Percentiles rank a stretch among this genome's conserved stretches.
Evolutionary conservation across 2,113 vertebrate genomes (phyloP).

Genomic region (Nycticebus coucang): DNA sequence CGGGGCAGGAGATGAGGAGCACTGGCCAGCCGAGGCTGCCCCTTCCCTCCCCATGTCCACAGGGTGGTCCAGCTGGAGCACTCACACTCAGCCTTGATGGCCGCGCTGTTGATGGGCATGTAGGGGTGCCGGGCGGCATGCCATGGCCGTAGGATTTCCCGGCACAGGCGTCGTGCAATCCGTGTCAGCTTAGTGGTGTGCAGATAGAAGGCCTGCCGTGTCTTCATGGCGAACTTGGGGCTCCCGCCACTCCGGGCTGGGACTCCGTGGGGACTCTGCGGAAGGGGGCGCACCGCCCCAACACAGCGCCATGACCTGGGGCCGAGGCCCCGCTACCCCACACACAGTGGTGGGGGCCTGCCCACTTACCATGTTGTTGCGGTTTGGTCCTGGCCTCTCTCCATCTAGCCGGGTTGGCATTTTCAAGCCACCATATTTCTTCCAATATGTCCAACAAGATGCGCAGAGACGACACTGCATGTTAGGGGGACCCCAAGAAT

Average conservation of each 20-base stretch:
- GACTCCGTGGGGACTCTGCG: conserved; percentile 93
- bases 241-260: conserved; percentile 93
- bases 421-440: conserved; percentile 99
- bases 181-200: conserved; percentile 93
- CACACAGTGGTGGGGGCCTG: fast-evolving
- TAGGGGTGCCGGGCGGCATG: conserved; percentile 94
- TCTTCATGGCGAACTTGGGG: conserved; percentile 98
- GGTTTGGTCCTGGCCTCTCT: conserved; percentile 96
- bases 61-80: fast-evolving
- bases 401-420: conserved; percentile 98
- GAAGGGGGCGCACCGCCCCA: conserved; percentile 67
- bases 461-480: conserved; percentile 99
- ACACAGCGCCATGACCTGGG: conserved; percentile 70
- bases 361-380: conserved; percentile 92
- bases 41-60: fast-evolving
- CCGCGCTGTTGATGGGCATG: conserved; percentile 94
- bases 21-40: fast-evolving
- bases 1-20: no score
- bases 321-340: not conserved
- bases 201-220: conserved; percentile 96
- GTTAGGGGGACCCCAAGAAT: conserved; percentile 99
- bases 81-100: conserved; percentile 98
- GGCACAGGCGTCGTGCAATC: conserved; percentile 93
- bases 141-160: conserved; percentile 93
- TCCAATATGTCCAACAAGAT: conserved; percentile 99